Conservation (phyloP, 2,797 vertebrate genomes). For the Micrastur ruficollis region DNA sequence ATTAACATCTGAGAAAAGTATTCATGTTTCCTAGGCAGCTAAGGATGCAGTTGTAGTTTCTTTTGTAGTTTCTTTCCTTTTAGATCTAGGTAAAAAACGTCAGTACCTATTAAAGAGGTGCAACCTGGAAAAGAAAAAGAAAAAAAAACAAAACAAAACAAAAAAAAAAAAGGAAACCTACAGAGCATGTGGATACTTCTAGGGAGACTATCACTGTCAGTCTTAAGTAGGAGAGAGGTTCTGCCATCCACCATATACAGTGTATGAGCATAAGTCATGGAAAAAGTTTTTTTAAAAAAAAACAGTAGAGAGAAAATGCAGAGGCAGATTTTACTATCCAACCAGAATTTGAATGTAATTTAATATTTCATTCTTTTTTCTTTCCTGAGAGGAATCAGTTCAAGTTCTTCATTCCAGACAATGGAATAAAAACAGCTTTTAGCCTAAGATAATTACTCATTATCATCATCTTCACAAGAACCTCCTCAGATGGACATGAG, state of each 20-base stretch:
- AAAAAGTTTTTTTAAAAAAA: not conserved
- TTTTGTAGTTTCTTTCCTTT: constrained; percentile 17
- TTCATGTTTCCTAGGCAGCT: constrained; percentile 2
- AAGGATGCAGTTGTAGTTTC: not conserved
- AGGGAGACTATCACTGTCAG: not conserved
- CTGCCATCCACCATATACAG: not conserved
- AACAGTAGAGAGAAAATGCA: not conserved
- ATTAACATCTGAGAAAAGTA: constrained; percentile 5
- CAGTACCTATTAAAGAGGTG: not conserved
- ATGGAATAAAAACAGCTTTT: constrained; percentile 35
- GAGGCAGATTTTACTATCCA: not conserved
- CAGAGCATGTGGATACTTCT: not conserved
- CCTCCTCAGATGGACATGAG: constrained; percentile 56
- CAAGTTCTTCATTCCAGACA: constrained; percentile 38
- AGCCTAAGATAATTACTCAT: constrained; percentile 61
- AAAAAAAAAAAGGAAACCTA: not conserved
- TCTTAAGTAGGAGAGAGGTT: not conserved
- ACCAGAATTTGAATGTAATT: not conserved
- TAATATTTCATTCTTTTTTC: not conserved
- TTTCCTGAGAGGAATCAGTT: not conserved
- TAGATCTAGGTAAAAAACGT: constrained; percentile 22
- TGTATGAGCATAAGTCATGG: not conserved
- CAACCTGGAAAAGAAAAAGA: not conserved
- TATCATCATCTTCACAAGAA: constrained; percentile 57
- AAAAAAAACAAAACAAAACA: too few species aligned